A percentile compares a stretch with the other conserved stretches of the same genome.
phyloP scores from a whole-genome alignment of 1,140 invertebrate genomes.

The Popillia japonica region DNA sequence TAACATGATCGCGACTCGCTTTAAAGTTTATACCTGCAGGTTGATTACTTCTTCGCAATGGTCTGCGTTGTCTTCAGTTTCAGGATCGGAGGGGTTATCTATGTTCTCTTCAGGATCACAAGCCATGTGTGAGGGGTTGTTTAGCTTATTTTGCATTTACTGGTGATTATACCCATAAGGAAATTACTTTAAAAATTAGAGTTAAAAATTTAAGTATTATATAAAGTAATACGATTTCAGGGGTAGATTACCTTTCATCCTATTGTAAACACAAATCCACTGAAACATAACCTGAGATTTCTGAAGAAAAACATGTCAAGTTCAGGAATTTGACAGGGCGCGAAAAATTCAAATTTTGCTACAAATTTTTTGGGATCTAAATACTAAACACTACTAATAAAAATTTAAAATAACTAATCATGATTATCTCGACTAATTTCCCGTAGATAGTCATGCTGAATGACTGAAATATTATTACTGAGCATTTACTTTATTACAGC shows the following conservation, averaged over 20 bases:
- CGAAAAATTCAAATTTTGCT: not conserved
- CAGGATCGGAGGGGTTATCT: not conserved
- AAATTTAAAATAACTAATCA: conserved; percentile 14
- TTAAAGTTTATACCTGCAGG: not conserved
- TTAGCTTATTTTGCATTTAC: too few species aligned
- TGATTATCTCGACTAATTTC: conserved; percentile 11
- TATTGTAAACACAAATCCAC: conserved; percentile 17
- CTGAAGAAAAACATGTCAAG: conserved; percentile 13
- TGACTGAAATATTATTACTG: not conserved
- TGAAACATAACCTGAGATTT: conserved; percentile 22
- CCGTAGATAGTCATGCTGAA: conserved; percentile 7
- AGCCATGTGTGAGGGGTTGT: not conserved
- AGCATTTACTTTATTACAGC: too few species aligned
- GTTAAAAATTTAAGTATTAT: too few species aligned
- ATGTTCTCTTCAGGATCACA: conserved; percentile 7
- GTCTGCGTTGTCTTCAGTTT: not conserved
- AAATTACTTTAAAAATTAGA: too few species aligned
- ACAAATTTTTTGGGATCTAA: not conserved
- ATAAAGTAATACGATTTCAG: too few species aligned
- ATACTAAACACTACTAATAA: not conserved
- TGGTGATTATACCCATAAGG: too few species aligned
- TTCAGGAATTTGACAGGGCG: not conserved
- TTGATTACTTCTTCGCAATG: not conserved
- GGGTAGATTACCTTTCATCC: not conserved
- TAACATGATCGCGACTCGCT: too few species aligned